Conservation (phyloP, 2,888 invertebrate species). For the Coremacera marginata region DNA sequence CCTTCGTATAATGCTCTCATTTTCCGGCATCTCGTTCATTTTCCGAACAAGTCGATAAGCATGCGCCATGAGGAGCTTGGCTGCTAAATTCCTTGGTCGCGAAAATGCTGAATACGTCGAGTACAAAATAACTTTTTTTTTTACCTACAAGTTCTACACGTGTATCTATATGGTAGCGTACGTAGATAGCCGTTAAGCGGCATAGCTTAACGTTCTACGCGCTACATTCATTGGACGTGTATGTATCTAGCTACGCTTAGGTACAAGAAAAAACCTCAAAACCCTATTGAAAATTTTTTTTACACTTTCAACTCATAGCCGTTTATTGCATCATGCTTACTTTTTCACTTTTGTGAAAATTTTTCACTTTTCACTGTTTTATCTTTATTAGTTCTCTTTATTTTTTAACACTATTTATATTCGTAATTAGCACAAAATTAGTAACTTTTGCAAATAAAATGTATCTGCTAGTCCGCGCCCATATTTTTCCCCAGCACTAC, state of each 20-base stretch:
- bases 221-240: not conserved
- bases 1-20: no score
- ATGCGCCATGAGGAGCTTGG: not conserved
- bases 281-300: not conserved
- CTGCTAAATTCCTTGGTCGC: not conserved
- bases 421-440: constrained; percentile 1
- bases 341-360: not conserved
- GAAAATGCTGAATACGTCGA: not conserved
- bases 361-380: not conserved
- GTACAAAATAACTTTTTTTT: not conserved
- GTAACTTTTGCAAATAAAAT: constrained; percentile 37
- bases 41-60: not conserved
- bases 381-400: not conserved
- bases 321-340: constrained; percentile 18
- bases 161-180: not conserved
- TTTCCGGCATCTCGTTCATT: no score
- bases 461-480: constrained; percentile 50
- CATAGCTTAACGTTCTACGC: not conserved
- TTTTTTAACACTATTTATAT: constrained; percentile 18
- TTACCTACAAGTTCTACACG: not conserved
- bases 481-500: constrained; percentile 38
- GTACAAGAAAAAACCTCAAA: not conserved
- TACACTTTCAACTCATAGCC: not conserved
- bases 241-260: not conserved
- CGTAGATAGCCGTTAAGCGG: not conserved